These are phyloP conservation scores for Diorhabda elongata DNA, from an alignment of 1,140 invertebrate species.

Conservation along the genomic window DNA sequence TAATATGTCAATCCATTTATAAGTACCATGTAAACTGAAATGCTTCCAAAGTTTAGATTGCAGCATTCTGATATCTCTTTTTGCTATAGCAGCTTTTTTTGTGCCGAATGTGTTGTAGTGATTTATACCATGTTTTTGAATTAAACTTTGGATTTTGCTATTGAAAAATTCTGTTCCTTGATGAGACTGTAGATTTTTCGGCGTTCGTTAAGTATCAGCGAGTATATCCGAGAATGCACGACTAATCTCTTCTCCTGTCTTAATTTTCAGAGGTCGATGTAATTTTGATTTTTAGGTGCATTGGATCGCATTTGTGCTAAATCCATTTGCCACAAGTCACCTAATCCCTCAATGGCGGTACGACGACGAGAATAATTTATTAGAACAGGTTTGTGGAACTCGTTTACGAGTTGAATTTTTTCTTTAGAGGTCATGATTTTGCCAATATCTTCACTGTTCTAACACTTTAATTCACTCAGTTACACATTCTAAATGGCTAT, in stretches of 20 bases:
- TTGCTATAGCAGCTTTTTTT: conserved; percentile 45
- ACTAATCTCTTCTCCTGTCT: conserved; percentile 43
- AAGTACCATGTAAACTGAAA: neutral
- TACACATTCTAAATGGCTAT: too few relatives aligned
- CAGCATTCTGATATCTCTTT: conserved; percentile 19
- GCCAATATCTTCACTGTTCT: too few relatives aligned
- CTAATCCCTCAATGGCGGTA: conserved; percentile 39
- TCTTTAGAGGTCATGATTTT: neutral
- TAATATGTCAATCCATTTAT: conserved; percentile 36
- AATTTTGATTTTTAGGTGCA: conserved; percentile 44
- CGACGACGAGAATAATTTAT: conserved; percentile 38
- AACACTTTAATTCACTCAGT: too few relatives aligned
- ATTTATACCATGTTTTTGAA: conserved; percentile 38
- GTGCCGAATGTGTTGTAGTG: conserved; percentile 40
- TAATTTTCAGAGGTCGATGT: conserved; percentile 48
- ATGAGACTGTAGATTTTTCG: conserved; percentile 49
- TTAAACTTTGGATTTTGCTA: conserved; percentile 33
- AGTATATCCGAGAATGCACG: conserved; percentile 41
- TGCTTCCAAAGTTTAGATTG: too few relatives aligned
- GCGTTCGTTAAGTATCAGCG: conserved; percentile 45
- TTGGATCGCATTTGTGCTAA: conserved; percentile 45
- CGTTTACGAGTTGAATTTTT: conserved; percentile 30
- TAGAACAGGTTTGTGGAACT: conserved; percentile 43
- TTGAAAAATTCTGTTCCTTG: conserved; percentile 49
- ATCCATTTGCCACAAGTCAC: conserved; percentile 48